Evolutionary conservation across 2,888 invertebrate genomes (phyloP), one percentile per base, ranked within the genome.

Genomic region (Noctua janthe): DNA sequence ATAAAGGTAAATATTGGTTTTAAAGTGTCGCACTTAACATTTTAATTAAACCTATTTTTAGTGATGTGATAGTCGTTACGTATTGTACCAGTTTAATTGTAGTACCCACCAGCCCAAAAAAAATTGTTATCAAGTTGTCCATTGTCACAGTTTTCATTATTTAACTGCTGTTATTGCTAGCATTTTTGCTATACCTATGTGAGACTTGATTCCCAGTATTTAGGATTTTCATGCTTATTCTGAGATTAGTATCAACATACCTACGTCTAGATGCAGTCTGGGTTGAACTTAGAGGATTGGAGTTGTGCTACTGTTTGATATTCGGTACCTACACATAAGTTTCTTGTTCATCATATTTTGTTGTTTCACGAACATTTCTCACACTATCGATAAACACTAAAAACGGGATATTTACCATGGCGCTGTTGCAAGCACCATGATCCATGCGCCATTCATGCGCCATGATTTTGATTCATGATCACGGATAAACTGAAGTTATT

Each of bases 11-110:
- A 15, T 1, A 72, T 59, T 62, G 2, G 15, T 29, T 62, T 81
- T 66, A 1, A 79, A 64, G 56, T 35, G 15, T n/a, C 49, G 11
- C 70, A 83, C 56, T 76, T 51, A 51, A 59, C 43, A 67, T 69
- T 62, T 84, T 49, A 69, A 69, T 69, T 29, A n/a, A 62, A 23
- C 29, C 71, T 72, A 56, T 70, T 79, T 70, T 69, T 39, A 69
- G 79, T 72, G 67, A 54, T 78, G 67, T 15, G 3, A 17, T 62
- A 69, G 72, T 29, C 8, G 39, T 4, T 47, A 69, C 54, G 20
- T 39, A 35, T 47, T 23, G 6, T 67, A 49, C 17, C 2, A 3
- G 0, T 71, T 71, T 71, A 10, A 83, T 51, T 62, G 13, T 29
- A 43, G 1, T 54, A 17, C 43, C 54, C 5, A 67, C 43, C 67